Evolutionary conservation across 2,888 invertebrate genomes (phyloP), one percentile per base, ranked within the genome.

Genomic region (Mesoligia furuncula): DNA sequence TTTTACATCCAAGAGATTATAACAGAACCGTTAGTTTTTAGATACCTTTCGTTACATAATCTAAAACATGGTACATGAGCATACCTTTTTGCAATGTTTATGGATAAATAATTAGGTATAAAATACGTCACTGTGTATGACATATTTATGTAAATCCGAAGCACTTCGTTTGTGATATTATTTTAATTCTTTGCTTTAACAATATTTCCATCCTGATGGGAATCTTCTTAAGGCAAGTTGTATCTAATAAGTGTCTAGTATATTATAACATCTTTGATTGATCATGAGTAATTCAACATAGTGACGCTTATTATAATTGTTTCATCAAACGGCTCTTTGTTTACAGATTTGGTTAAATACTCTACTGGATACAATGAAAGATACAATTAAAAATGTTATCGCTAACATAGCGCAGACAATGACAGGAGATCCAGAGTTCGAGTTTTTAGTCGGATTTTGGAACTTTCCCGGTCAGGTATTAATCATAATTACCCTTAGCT

Each of bases 391-490:
- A 88, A 97, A 97, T 75, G 97, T 98, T 71, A 98, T 99, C 78
- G 97, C 98, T 5, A 96, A 97, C 75, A 98, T 98, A 88, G 96
- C 98, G 4, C 97, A 97, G 85, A 97, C 97, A 73, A 97, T 99
- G 85, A 93, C 95, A 5, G 91, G 94, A n/a, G 98, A 98, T 90
- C 97, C 98, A 0, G 98, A 98, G 45, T 98, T 98, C 93, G 98
- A 98, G 91, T 97, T 99, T 87, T 96, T 98, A 36, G 94, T 96
- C 68, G 98, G 98, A 84, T 98, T 98, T 90, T 97, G 98, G 89
- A 93, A 95, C 73, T 98, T 97, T 89, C 98, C 98, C 87, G 98
- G 98, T 71, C 99, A 99, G 97, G 98, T 98, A 93, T 77, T 7
- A 17, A 54, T 48, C 15, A 71, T 39, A 17, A 54, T n/a, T n/a